Evolutionary conservation across 2,113 vertebrate genomes (phyloP).

Genomic region (Myotis brandtii): DNA sequence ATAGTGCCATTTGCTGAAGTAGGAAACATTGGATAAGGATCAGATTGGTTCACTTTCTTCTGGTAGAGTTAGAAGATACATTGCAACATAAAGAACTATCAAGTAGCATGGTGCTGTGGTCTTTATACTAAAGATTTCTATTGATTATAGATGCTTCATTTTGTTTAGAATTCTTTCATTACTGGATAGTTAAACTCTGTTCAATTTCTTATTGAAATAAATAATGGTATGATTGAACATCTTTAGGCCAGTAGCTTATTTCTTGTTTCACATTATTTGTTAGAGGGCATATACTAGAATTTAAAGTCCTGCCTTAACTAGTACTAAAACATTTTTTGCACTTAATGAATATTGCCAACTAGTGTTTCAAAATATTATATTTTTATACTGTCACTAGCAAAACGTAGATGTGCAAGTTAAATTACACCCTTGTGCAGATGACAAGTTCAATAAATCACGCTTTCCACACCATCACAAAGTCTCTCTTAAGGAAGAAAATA

Average conservation of each 20-base stretch:
- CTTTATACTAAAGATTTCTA: background rate
- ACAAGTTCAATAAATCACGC: background rate
- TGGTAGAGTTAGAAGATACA: background rate
- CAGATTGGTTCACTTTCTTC: background rate
- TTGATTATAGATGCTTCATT: background rate
- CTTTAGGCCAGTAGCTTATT: background rate
- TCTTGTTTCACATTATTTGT: background rate
- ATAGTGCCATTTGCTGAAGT: background rate
- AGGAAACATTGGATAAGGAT: background rate
- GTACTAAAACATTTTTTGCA: background rate
- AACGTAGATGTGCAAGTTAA: background rate
- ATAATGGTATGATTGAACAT: background rate
- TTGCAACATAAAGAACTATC: background rate
- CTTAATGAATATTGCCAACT: background rate
- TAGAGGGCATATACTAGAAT: background rate
- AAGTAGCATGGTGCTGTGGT: background rate
- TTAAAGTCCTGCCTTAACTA: background rate
- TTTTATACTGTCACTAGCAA: background rate
- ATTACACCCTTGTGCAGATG: background rate
- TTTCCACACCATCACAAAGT: background rate
- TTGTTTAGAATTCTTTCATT: background rate
- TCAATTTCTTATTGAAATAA: background rate
- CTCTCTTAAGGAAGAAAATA: background rate
- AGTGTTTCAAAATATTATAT: background rate
- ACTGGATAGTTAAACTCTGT: background rate